phyloP scores from a whole-genome alignment of 2,113 vertebrate genomes.

The Istiophorus platypterus region DNA sequence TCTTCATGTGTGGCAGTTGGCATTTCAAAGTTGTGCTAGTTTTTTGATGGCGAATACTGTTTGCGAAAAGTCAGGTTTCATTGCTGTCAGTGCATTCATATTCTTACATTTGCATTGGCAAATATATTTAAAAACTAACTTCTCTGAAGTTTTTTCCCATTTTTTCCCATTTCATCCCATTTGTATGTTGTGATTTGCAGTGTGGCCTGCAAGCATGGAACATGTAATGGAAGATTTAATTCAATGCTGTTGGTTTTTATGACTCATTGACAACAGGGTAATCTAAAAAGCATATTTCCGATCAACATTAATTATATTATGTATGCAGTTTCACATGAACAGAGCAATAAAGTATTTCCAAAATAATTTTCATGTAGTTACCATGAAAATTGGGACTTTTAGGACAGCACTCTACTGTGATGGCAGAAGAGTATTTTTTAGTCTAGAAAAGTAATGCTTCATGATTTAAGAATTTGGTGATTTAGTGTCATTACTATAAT shows the following conservation, averaged over 20 bases:
- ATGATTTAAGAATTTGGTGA: not conserved
- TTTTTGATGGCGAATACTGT: conserved; percentile 18
- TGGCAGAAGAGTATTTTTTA: not conserved
- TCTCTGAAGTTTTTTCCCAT: not conserved
- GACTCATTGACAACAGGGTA: not conserved
- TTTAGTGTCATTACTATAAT: not conserved
- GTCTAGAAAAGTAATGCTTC: too few relatives aligned
- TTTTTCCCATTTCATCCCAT: not conserved
- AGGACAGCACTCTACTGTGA: not conserved
- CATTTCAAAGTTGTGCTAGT: conserved; percentile 14
- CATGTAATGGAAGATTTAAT: not conserved
- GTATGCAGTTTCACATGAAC: not conserved
- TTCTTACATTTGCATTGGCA: conserved; percentile 21
- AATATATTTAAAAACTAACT: conserved; percentile 5
- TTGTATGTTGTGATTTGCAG: not conserved
- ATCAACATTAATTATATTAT: not conserved
- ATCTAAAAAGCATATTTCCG: not conserved
- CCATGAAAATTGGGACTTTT: not conserved
- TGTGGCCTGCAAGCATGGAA: not conserved
- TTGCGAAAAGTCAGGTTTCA: conserved; percentile 26
- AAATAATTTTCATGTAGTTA: not conserved
- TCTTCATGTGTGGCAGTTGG: conserved; percentile 60
- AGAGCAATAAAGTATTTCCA: not conserved
- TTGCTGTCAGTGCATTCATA: conserved; percentile 28
- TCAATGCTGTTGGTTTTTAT: not conserved